Base-by-base conservation (phyloP, 2,113 vertebrate genomes). In the Hippolais icterina region DNA sequence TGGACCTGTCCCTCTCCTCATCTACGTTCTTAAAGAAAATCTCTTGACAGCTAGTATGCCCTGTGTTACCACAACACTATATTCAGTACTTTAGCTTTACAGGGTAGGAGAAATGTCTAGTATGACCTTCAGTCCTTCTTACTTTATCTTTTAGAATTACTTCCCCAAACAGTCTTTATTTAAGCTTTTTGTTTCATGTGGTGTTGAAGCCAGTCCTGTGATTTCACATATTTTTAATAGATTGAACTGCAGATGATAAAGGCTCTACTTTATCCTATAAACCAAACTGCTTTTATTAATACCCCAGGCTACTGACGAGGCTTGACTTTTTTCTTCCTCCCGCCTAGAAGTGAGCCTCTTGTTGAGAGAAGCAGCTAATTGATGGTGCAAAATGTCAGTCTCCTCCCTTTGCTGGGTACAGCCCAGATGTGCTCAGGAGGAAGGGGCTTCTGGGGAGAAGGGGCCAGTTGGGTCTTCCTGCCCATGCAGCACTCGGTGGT, bases 221-320 rank as follows among this genome's bases (percentile, higher is more conserved):
- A 83, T 92, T 93, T 90, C 57, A 28, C 50, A 11, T 89, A 61
- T 90, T 87, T 91, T 83, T 70, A 90, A 60, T 60, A 87, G 86
- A 82, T 82, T 72, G 72, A 75, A 61, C 83, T 65, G 61, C 69
- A 87, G 90, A 81, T 84, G 83, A 95, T 87, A 81, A 94, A 90
- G 80, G 15, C 65, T 83, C 49, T 89, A 25, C 69, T 93, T 94
- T 78, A 87, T 94, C 52, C 69, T 75, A 49, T 68, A 90, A 88
- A 93, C 60, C 59, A 74, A 87, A 85, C 54, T 88, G 70, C 31
- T 72, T 83, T 85, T 91, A 84, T 93, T 87, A 93, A 95, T 93
- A 75, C 77, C 60, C 28, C 1, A 19, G 56, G 64, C 54, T 92
- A 94, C 89, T 96, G 60, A 4, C 27, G 50, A 92, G 57, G 49